Evolutionary conservation across 2,113 vertebrate genomes (phyloP), one percentile per base, ranked within the genome.

Genomic region (Galeopterus variegatus): DNA sequence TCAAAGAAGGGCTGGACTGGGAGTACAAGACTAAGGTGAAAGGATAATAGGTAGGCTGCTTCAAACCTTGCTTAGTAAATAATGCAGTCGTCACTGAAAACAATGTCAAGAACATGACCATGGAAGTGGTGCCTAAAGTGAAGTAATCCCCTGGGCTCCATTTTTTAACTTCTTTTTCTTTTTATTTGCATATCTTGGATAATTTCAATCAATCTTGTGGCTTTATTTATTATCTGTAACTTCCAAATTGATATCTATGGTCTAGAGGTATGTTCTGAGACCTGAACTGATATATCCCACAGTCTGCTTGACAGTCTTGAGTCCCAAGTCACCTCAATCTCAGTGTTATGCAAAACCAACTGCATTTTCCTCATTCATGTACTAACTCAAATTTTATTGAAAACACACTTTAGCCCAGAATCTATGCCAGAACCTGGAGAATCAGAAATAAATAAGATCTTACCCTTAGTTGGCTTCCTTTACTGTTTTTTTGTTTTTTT

Each of bases 391-490:
- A 28, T 36, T 65, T 77, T 50, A 67, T 48, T 79, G 33, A 58
- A 70, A 87, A 67, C 65, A 87, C 56, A 69, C 41, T 69, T 24
- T 62, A 41, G 58, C 67, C 62, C 33, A 70, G 54, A 70, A 36
- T 70, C 31, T 87, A 10, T 65, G 31, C n/a, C 58, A 84, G 60
- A 94, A 84, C 12, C 56, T 50, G 12, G 45, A 9, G 56, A 80
- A 72, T 73, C n/a, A 56, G 70, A 92, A 88, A 56, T 50, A 95
- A 72, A 12, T 31, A 73, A 94, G 45, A 80, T 19, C n/a, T 56
- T 73, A 28, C 24, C 70, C 36, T 72, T 21, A 56, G 24, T 41
- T 3, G 65, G 8, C 48, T 17, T 60, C 31, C 65, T 92, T 75
- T 36, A 54, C 56, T 62, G 41, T 41, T 41, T 41, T 41, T 41